These are phyloP conservation scores for Zapornia atra DNA, from an alignment of 2,113 vertebrate species.

Conservation along the genomic window DNA sequence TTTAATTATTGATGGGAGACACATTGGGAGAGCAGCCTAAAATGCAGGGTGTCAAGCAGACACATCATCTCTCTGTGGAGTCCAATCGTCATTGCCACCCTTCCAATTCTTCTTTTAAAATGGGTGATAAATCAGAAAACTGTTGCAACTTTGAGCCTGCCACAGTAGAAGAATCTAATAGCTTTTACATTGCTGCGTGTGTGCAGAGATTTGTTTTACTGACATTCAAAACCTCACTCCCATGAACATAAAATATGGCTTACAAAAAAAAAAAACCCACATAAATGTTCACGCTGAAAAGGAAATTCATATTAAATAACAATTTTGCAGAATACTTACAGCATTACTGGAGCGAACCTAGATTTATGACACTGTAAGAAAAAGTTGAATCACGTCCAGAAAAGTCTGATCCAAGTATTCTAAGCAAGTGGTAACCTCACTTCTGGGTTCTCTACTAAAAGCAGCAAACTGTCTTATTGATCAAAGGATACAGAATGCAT, in stretches of 20 bases:
- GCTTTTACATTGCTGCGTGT: background rate
- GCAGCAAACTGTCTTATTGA: background rate
- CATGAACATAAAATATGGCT: background rate
- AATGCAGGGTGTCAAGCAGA: background rate
- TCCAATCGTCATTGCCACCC: background rate
- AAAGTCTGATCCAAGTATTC: background rate
- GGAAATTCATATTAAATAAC: background rate
- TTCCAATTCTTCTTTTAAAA: background rate
- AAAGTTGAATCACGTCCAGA: background rate
- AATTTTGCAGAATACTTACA: background rate
- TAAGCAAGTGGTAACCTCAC: background rate
- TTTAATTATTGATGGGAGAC: background rate
- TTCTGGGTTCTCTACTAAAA: background rate
- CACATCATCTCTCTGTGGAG: background rate
- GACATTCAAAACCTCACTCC: background rate
- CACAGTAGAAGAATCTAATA: background rate
- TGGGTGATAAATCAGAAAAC: background rate
- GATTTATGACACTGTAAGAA: background rate
- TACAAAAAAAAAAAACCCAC: conserved; percentile 2
- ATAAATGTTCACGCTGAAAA: background rate
- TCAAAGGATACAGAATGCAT: background rate
- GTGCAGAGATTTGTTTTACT: background rate
- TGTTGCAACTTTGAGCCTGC: background rate
- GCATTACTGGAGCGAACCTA: background rate
- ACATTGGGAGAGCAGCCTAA: background rate